Conservation (phyloP, 1,140 invertebrate species). For the Lepidotrigona ventralis region DNA sequence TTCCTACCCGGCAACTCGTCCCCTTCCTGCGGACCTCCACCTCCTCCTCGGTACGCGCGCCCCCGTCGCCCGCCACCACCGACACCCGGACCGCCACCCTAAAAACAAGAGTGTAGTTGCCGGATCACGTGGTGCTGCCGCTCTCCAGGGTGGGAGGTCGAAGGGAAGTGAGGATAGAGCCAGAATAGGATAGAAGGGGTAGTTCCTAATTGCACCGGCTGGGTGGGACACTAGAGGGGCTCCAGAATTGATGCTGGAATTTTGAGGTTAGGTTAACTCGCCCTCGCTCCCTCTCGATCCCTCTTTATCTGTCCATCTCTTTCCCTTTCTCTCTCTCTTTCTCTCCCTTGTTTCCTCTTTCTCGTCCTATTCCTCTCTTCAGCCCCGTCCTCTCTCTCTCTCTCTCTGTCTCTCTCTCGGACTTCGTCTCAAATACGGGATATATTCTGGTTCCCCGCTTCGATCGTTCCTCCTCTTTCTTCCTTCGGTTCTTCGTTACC, state of each 20-base stretch:
- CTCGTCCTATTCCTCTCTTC: constrained; percentile 18
- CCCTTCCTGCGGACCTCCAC: constrained; percentile 55
- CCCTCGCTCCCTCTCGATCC: constrained; percentile 53
- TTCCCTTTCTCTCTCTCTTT: constrained; percentile 49
- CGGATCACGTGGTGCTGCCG: constrained; percentile 72
- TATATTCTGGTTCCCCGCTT: constrained; percentile 44
- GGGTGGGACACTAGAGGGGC: constrained; percentile 70
- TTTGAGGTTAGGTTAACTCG: constrained; percentile 77
- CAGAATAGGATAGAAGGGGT: constrained; percentile 74
- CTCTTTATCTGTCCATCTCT: neutral
- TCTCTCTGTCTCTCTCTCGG: constrained; percentile 32
- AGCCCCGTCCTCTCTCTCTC: constrained; percentile 44
- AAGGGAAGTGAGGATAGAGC: constrained; percentile 71
- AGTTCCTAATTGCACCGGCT: constrained; percentile 76
- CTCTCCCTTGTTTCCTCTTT: constrained; percentile 36
- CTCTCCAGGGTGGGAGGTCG: constrained; percentile 65
- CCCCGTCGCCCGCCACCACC: constrained; percentile 41
- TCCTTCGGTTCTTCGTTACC: constrained; percentile 22
- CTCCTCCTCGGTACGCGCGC: constrained; percentile 38
- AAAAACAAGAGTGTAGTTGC: constrained; percentile 76
- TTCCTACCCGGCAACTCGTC: constrained; percentile 68
- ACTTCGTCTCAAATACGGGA: constrained; percentile 40
- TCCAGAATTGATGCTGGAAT: constrained; percentile 77
- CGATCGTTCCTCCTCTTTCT: constrained; percentile 47
- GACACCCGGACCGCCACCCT: constrained; percentile 64